phyloP scores from a whole-genome alignment of 2,797 vertebrate species.

The Trachops cirrhosus region DNA sequence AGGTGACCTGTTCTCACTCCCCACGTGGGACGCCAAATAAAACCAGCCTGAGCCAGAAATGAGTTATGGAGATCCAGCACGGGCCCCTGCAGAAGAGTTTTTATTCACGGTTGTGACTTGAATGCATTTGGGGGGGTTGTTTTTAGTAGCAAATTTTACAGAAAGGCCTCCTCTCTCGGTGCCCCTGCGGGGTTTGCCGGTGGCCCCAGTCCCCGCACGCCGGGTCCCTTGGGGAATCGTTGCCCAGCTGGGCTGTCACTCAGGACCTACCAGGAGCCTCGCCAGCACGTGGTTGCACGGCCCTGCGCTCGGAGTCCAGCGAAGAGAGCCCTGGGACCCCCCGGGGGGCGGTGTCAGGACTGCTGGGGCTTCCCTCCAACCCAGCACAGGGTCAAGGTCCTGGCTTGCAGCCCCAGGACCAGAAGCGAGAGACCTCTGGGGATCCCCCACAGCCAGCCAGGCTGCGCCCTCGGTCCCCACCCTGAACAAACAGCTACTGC shows the following conservation, averaged over 20 bases:
- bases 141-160: background rate
- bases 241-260: accelerated
- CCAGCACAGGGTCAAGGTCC: background rate
- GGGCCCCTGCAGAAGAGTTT: too few species aligned
- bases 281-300: accelerated
- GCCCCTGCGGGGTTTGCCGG: background rate
- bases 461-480: accelerated
- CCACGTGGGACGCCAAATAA: background rate
- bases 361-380: background rate
- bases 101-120: background rate
- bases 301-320: accelerated
- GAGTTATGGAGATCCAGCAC: accelerated
- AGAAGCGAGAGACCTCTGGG: background rate
- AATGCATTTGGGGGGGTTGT: background rate
- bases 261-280: background rate
- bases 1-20: too few species aligned
- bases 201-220: accelerated
- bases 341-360: background rate
- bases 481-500: background rate
- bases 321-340: background rate
- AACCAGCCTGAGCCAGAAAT: background rate
- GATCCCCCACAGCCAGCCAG: background rate
- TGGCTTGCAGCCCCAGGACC: background rate
- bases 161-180: background rate
- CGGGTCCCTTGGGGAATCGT: background rate